Conservation (phyloP, 2,888 invertebrate species). For the Thysanoteuthis rhombus region DNA sequence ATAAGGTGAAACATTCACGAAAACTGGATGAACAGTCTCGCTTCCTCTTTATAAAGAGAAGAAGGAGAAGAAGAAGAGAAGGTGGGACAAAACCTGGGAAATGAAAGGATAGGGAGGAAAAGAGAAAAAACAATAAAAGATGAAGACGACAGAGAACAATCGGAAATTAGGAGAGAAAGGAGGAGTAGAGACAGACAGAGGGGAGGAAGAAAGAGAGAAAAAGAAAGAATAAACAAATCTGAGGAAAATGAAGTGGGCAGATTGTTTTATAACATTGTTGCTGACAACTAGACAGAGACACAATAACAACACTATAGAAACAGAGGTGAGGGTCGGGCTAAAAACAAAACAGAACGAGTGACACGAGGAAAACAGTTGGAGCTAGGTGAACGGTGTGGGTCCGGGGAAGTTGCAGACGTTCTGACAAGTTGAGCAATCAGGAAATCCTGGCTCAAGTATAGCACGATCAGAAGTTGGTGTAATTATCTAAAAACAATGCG, state of each 20-base stretch:
- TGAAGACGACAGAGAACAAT: not conserved
- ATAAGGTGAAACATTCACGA: too few species aligned
- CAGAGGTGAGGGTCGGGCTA: not conserved
- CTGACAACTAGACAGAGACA: not conserved
- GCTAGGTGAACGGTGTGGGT: not conserved
- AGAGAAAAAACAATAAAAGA: not conserved
- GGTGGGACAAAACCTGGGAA: not conserved
- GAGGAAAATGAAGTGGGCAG: not conserved
- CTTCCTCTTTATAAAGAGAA: not conserved
- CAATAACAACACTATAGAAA: not conserved
- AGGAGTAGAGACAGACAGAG: not conserved
- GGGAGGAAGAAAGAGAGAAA: not conserved
- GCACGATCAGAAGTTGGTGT: not conserved
- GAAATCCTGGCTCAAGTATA: conserved; percentile 12
- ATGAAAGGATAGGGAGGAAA: not conserved
- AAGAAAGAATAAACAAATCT: not conserved
- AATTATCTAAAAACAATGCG: not conserved
- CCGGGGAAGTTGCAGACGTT: not conserved
- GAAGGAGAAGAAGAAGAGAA: not conserved
- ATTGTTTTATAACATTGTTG: not conserved
- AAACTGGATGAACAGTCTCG: too few species aligned
- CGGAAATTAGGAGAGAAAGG: not conserved
- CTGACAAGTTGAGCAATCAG: not conserved
- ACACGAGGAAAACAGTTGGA: not conserved
- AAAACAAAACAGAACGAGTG: not conserved